phyloP scores from a whole-genome alignment of 37 sponge, comb jelly and placozoan genomes.

The Amphimedon queenslandica region DNA sequence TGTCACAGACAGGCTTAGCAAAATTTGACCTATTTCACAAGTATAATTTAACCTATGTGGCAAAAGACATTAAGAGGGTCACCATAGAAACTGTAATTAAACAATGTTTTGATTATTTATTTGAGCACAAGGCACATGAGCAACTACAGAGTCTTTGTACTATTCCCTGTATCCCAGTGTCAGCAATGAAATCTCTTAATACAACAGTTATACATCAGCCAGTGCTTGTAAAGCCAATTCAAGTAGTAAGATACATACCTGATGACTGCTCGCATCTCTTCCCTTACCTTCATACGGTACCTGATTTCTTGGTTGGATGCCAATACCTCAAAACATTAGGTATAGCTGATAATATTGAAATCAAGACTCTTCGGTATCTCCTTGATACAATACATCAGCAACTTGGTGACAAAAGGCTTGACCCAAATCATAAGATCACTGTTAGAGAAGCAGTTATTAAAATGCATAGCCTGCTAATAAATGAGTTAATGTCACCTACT shows the following conservation, averaged over 20 bases:
- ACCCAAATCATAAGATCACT: conserved; percentile 21
- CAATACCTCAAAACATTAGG: conserved; percentile 9
- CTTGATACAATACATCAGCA: conserved; percentile 15
- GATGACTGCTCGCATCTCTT: not conserved
- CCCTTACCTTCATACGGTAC: conserved; percentile 33
- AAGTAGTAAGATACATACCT: conserved; percentile 7
- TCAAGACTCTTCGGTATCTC: conserved; percentile 15
- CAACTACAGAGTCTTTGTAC: not conserved
- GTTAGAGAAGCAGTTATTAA: conserved; percentile 6
- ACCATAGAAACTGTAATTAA: conserved; percentile 6
- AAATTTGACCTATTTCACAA: conserved; percentile 11
- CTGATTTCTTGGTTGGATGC: not conserved
- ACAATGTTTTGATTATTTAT: conserved; percentile 14
- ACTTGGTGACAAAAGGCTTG: not conserved
- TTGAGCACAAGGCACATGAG: not conserved
- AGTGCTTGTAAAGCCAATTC: conserved; percentile 37
- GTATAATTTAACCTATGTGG: not conserved
- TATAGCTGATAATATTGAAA: not conserved
- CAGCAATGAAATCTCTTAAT: not conserved
- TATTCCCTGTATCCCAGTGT: conserved; percentile 33
- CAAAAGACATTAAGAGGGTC: not conserved
- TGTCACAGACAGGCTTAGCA: conserved; percentile 13
- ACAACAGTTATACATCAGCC: not conserved
- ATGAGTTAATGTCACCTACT: not conserved
- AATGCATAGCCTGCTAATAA: not conserved